Conservation (phyloP, 2,888 invertebrate genomes). For the Seladonia tumulorum region DNA sequence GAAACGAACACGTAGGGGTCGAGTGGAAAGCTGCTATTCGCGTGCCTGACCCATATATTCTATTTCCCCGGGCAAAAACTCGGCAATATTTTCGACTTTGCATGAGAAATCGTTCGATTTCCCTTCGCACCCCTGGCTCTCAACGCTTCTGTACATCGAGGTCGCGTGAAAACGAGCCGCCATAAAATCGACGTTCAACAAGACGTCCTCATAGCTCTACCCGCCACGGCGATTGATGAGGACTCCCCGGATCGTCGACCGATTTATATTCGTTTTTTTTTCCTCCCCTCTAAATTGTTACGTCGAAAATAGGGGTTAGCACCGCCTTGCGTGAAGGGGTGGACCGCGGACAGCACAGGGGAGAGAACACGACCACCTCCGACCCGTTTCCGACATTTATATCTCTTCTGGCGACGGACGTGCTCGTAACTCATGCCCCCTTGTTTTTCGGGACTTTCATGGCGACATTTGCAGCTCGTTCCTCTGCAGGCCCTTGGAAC, state of each 20-base stretch:
- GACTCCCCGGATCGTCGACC: not conserved
- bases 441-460: slow-evolving; percentile 56
- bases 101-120: slow-evolving; percentile 4
- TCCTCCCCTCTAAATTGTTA: slow-evolving; percentile 37
- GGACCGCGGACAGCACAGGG: not conserved
- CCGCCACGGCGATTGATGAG: slow-evolving; percentile 23
- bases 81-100: not conserved
- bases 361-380: not conserved
- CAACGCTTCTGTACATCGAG: not conserved
- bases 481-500: not conserved
- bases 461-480: slow-evolving; percentile 54
- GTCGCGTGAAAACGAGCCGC: slow-evolving; percentile 1
- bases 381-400: slow-evolving; percentile 60
- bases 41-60: not conserved
- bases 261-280: slow-evolving; percentile 29
- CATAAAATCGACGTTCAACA: slow-evolving; percentile 37
- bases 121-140: not conserved
- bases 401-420: slow-evolving; percentile 58
- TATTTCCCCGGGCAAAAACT: not conserved
- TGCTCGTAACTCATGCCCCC: slow-evolving; percentile 54
- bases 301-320: slow-evolving; percentile 21
- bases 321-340: not conserved
- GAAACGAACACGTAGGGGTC: not conserved
- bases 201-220: not conserved
- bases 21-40: not conserved